Conservation (phyloP, 2,113 vertebrate genomes). For the Tor tambroides region DNA sequence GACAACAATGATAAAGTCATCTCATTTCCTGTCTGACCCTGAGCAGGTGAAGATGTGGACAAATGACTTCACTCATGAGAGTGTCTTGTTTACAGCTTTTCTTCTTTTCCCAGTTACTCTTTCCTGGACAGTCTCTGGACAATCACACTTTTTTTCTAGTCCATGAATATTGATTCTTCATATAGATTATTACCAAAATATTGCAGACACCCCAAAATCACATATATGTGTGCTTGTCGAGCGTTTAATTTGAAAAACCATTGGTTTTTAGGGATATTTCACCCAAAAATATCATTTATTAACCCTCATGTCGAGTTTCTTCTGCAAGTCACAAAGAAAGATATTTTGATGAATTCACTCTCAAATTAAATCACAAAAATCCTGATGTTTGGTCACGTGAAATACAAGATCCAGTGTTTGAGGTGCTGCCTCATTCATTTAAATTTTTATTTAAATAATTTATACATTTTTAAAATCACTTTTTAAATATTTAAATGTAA, state of each 20-base stretch:
- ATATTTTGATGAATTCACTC: not conserved
- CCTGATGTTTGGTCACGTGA: not conserved
- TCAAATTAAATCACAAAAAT: not conserved
- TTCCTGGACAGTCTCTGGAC: not conserved
- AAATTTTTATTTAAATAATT: too few relatives aligned
- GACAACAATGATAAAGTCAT: conserved; percentile 81
- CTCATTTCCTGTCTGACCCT: conserved; percentile 73
- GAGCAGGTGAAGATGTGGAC: conserved; percentile 67
- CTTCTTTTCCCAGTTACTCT: conserved; percentile 4
- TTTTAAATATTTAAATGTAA: too few relatives aligned
- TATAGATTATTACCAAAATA: too few relatives aligned
- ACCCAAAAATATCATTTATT: not conserved
- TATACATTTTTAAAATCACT: too few relatives aligned
- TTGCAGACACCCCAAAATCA: too few relatives aligned
- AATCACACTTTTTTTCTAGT: not conserved
- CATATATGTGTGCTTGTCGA: not conserved
- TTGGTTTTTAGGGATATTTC: too few relatives aligned
- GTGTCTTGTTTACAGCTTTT: conserved; percentile 66
- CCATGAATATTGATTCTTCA: not conserved
- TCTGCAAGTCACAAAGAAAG: not conserved
- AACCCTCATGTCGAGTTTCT: not conserved
- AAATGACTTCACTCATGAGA: conserved; percentile 67
- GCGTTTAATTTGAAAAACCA: not conserved
- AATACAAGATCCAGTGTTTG: not conserved
- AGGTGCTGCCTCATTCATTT: too few relatives aligned